A percentile compares a stretch with the other conserved stretches of the same genome.
Conservation (phyloP, 2,113 vertebrate genomes). For the Fukomys damarensis region DNA sequence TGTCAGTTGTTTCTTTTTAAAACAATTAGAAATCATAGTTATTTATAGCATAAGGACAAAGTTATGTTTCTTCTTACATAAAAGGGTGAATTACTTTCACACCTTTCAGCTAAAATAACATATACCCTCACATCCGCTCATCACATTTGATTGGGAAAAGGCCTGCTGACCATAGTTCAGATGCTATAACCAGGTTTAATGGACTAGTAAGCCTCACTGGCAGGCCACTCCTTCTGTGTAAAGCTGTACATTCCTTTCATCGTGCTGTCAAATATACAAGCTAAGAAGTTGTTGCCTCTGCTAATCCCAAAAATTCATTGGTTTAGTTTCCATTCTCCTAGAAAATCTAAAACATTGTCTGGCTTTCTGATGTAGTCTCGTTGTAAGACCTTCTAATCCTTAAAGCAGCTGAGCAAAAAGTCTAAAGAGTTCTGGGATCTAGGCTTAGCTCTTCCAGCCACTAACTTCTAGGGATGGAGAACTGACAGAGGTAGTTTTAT, state of each 20-base stretch:
- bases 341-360: slow-evolving; percentile 34
- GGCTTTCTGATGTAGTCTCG: background rate
- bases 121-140: background rate
- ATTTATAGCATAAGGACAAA: background rate
- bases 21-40: background rate
- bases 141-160: slow-evolving; percentile 29
- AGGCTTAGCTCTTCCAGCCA: background rate
- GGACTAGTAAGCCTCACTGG: slow-evolving; percentile 67
- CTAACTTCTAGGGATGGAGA: background rate
- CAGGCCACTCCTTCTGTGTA: slow-evolving; percentile 9
- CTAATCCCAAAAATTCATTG: background rate
- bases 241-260: slow-evolving; percentile 80
- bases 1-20: slow-evolving; percentile 7
- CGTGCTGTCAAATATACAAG: slow-evolving; percentile 22
- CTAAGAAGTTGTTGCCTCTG: background rate
- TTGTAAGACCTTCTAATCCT: background rate
- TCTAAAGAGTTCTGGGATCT: background rate
- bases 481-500: background rate
- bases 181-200: slow-evolving; percentile 66
- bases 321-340: background rate
- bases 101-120: background rate
- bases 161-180: background rate
- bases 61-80: background rate
- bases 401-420: background rate
- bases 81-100: background rate